phyloP scores from a whole-genome alignment of 2,888 invertebrate species.

The Nomada lathburiana region DNA sequence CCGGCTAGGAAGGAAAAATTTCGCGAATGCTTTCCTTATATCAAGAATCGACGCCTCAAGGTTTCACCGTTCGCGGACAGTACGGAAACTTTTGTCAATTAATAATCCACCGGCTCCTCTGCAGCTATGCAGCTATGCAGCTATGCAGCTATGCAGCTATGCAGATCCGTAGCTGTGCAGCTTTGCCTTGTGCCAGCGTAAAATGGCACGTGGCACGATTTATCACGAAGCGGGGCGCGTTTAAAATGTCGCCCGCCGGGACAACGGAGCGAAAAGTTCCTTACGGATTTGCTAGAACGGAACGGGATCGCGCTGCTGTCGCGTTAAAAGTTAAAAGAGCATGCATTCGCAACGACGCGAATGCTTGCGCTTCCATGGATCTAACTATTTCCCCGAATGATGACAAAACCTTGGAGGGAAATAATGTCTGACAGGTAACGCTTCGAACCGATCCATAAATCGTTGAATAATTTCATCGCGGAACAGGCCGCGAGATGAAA shows the following conservation, averaged over 20 bases:
- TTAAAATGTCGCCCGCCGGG: conserved; percentile 27
- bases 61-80: conserved; percentile 23
- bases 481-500: background rate
- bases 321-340: background rate
- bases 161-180: background rate
- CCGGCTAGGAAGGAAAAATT: conserved; percentile 13
- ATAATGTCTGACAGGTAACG: background rate
- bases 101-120: conserved; percentile 52
- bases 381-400: background rate
- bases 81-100: conserved; percentile 57
- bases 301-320: too few relatives aligned
- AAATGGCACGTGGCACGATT: conserved; percentile 47
- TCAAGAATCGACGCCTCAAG: background rate
- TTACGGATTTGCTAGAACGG: background rate
- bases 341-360: too few relatives aligned
- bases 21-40: conserved; percentile 8
- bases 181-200: conserved; percentile 39
- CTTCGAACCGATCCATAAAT: conserved; percentile 6
- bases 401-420: background rate
- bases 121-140: background rate
- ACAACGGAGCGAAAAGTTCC: conserved; percentile 37
- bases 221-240: conserved; percentile 23
- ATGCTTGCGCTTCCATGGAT: too few relatives aligned
- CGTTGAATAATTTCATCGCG: background rate
- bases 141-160: background rate